phyloP scores from a whole-genome alignment of 1,140 invertebrate species.

The Drosophila orena region DNA sequence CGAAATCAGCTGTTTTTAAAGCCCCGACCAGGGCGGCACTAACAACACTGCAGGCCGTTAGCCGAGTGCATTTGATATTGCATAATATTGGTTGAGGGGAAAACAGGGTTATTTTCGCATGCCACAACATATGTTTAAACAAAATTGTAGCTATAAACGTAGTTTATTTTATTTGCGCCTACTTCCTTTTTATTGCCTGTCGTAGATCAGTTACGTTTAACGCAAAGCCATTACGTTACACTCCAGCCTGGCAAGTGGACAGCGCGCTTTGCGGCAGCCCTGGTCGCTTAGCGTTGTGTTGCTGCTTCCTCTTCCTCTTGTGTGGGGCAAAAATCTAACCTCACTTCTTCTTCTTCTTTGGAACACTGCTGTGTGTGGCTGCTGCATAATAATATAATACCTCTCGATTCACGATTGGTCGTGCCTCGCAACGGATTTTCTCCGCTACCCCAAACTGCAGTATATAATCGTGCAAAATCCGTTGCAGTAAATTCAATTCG shows the following conservation, averaged over 20 bases:
- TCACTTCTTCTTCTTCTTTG: constrained; percentile 47
- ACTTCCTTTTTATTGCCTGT: neutral
- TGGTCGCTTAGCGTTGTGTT: constrained; percentile 36
- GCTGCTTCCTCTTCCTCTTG: constrained; percentile 32
- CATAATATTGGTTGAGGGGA: constrained; percentile 20
- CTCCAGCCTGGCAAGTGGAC: constrained; percentile 25
- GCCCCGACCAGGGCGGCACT: constrained; percentile 29
- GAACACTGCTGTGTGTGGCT: constrained; percentile 35
- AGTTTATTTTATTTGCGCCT: neutral
- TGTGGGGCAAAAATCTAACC: constrained; percentile 41
- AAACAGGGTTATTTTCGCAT: neutral
- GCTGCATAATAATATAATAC: constrained; percentile 62
- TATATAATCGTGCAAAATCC: constrained; percentile 18
- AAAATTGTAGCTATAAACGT: neutral
- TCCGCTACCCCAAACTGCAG: constrained; percentile 12
- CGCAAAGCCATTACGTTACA: constrained; percentile 3
- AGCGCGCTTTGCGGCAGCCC: constrained; percentile 7
- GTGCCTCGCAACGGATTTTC: constrained; percentile 24
- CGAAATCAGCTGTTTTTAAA: constrained; percentile 39
- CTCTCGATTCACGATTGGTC: constrained; percentile 52
- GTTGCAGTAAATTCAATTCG: constrained; percentile 36
- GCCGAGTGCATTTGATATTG: constrained; percentile 26
- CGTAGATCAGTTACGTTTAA: constrained; percentile 12
- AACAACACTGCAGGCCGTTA: constrained; percentile 11
- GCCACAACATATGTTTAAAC: too few species aligned